Evolutionary conservation across 2,888 invertebrate genomes (phyloP), one percentile per base, ranked within the genome.

Genomic region (Bugula neritina): DNA sequence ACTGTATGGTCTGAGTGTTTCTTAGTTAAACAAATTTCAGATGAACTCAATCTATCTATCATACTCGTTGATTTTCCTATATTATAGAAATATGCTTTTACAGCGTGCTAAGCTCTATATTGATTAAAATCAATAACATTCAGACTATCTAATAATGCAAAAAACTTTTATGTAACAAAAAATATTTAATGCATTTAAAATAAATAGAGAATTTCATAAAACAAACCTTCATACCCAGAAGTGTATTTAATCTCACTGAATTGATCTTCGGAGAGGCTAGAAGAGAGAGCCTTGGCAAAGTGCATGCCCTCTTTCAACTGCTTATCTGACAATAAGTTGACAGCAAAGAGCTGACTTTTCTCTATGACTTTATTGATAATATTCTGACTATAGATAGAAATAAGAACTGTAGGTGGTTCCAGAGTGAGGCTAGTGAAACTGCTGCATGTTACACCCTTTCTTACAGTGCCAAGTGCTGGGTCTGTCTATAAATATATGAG

Each of bases 391-490:
- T 77, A 76, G n/a, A 83, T 75, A 74, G 81, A 81, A 63, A 83
- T 79, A 3, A 82, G 81, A 10, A 83, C 75, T 52, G 82, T 78
- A 0, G 83, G 79, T 52, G 83, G 83, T 21, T 76, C 73, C 54
- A 79, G 76, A 5, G 82, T 81, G 3, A 82, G 80, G 74, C 80
- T 80, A 69, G 79, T 79, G 74, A 83, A 82, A 2, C 82, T 81
- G 71, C 80, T 82, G 75, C 82, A 81, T 0, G 82, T 82, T 71
- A 82, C 78, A n/a, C 83, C 83, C 73, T 81, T 74, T 73, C 82
- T 82, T 54, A 77, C 70, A 80, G 79, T 80, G 25, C 55, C 63
- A 0, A 76, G 73, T 17, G 74, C 74, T 31, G 76, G 72, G 3
- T 75, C 29, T 34, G 17, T 31, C 63, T 63, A n/a, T 27, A 25